phyloP scores from a whole-genome alignment of 2,888 invertebrate genomes.

The Aleiodes testaceus region DNA sequence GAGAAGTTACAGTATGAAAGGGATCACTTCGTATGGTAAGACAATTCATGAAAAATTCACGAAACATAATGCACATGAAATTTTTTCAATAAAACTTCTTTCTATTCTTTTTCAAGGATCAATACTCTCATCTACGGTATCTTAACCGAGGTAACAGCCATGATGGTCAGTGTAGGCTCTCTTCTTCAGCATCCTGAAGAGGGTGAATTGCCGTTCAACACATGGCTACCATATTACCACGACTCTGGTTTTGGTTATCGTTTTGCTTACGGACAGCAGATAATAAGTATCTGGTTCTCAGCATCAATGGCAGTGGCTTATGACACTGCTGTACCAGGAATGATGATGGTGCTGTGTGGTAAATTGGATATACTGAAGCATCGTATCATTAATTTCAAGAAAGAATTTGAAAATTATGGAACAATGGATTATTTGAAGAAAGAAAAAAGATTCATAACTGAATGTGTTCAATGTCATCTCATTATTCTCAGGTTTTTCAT shows the following conservation, averaged over 20 bases:
- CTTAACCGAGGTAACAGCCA: constrained; percentile 38
- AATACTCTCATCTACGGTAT: constrained; percentile 38
- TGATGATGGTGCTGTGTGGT: constrained; percentile 38
- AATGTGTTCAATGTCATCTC: constrained; percentile 34
- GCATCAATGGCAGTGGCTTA: constrained; percentile 39
- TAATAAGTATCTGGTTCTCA: constrained; percentile 38
- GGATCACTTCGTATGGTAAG: constrained; percentile 35
- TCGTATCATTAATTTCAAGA: constrained; percentile 25
- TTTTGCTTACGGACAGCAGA: constrained; percentile 37
- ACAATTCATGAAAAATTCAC: too few relatives aligned
- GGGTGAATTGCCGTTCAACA: constrained; percentile 35
- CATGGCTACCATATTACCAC: constrained; percentile 40
- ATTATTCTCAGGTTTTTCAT: constrained; percentile 23
- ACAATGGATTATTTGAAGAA: background rate
- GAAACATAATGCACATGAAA: too few relatives aligned
- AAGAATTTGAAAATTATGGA: constrained; percentile 4
- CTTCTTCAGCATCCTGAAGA: constrained; percentile 28
- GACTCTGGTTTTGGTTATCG: constrained; percentile 34
- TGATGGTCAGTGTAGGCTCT: constrained; percentile 36
- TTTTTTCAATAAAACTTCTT: too few relatives aligned
- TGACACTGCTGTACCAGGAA: constrained; percentile 37
- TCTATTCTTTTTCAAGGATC: background rate
- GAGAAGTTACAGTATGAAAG: constrained; percentile 23
- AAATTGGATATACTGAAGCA: constrained; percentile 40
- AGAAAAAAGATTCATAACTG: constrained; percentile 30